Evolutionary conservation across 1,140 invertebrate species (phyloP).

Genomic region (Zelostemma sp.): DNA sequence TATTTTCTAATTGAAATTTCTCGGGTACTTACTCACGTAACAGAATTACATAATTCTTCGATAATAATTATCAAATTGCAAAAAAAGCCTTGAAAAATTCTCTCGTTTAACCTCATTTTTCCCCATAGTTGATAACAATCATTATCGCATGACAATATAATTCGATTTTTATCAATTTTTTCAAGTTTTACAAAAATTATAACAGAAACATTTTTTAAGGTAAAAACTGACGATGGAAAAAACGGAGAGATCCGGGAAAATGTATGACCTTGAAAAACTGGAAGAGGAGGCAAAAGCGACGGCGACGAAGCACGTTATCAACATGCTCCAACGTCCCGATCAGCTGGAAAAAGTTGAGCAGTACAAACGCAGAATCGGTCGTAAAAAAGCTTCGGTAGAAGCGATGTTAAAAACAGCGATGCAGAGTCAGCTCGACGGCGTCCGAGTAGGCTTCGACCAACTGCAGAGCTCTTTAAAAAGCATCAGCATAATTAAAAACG

Average conservation of each 20-base stretch:
- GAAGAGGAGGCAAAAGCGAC: constrained; percentile 87
- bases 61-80: no score
- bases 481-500: constrained; percentile 82
- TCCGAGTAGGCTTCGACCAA: constrained; percentile 92
- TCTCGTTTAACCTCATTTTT: no score
- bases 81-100: no score
- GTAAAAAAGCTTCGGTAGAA: constrained; percentile 95
- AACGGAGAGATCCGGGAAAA: constrained; percentile 54
- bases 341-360: constrained; percentile 96
- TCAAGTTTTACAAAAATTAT: no score
- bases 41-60: no score
- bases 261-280: constrained; percentile 78
- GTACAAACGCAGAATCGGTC: constrained; percentile 82
- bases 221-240: no score
- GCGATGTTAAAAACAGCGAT: constrained; percentile 98
- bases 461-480: constrained; percentile 86
- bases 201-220: no score
- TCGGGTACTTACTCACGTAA: no score
- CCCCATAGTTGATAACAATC: no score
- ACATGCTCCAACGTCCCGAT: constrained; percentile 93
- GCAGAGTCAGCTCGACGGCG: constrained; percentile 97
- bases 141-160: no score
- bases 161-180: no score
- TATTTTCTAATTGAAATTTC: no score
- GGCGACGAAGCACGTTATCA: constrained; percentile 92